Evolutionary conservation across 2,888 invertebrate genomes (phyloP).

Genomic region (Cremastinae sp.): DNA sequence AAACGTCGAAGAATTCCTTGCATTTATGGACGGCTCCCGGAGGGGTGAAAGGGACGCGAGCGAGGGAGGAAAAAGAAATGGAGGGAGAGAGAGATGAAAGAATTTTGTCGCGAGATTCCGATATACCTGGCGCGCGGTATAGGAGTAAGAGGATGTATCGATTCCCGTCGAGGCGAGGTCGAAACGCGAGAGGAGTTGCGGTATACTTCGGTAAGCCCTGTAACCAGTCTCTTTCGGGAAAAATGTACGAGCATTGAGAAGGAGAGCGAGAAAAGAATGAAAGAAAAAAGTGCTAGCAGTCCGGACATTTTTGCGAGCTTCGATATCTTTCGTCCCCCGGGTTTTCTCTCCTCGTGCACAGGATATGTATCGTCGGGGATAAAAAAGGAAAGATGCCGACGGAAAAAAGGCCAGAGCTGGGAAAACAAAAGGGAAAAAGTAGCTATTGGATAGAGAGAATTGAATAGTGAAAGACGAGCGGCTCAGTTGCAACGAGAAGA

Average conservation of each 20-base stretch:
- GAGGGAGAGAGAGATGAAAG: slow-evolving; percentile 14
- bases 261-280: slow-evolving; percentile 13
- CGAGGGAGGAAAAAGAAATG: slow-evolving; percentile 7
- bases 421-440: not conserved
- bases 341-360: slow-evolving; percentile 21
- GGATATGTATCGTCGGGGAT: slow-evolving; percentile 23
- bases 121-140: slow-evolving; percentile 31
- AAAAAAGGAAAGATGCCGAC: slow-evolving; percentile 11
- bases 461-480: slow-evolving; percentile 40
- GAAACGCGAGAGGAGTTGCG: slow-evolving; percentile 20
- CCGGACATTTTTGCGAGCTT: slow-evolving; percentile 45
- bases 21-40: slow-evolving; percentile 14
- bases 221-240: slow-evolving; percentile 35
- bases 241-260: slow-evolving; percentile 17
- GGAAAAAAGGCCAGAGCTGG: slow-evolving; percentile 23
- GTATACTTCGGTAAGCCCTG: slow-evolving; percentile 27
- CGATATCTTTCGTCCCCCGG: slow-evolving; percentile 37
- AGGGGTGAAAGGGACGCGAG: slow-evolving; percentile 6
- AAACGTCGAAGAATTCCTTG: slow-evolving; percentile 14
- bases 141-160: slow-evolving; percentile 41
- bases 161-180: slow-evolving; percentile 28
- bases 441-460: slow-evolving; percentile 14
- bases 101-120: slow-evolving; percentile 40
- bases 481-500: slow-evolving; percentile 30
- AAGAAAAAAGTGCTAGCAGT: slow-evolving; percentile 11